These are phyloP conservation scores for Psammodynastes pulverulentus DNA, from an alignment of 2,113 vertebrate genomes.

Conservation along the genomic window DNA sequence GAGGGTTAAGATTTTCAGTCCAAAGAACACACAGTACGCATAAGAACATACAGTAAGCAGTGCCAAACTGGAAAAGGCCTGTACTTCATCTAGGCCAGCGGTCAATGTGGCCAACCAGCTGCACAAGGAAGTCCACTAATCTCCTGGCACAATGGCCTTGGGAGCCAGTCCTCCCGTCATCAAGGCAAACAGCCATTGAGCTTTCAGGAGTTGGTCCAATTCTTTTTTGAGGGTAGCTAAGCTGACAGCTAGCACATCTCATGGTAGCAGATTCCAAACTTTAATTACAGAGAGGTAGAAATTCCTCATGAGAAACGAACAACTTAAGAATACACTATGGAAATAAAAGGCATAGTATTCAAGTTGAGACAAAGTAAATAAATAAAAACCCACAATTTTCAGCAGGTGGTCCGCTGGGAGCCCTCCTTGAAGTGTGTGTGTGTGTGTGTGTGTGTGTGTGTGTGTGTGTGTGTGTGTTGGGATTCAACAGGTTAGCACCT, in stretches of 20 bases:
- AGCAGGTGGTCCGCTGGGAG: background rate
- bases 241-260: background rate
- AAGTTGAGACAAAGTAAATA: background rate
- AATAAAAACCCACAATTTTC: background rate
- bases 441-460: background rate
- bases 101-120: background rate
- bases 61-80: background rate
- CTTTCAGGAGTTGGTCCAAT: background rate
- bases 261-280: background rate
- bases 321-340: background rate
- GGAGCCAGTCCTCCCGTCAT: background rate
- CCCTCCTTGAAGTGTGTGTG: background rate
- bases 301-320: background rate
- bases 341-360: background rate
- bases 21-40: background rate
- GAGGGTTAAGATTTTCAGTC: background rate
- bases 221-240: background rate
- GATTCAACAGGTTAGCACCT: too few relatives aligned
- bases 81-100: background rate
- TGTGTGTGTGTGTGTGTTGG: background rate
- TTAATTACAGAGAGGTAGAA: background rate
- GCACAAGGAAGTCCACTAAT: background rate
- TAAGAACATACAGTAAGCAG: background rate
- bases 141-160: background rate
- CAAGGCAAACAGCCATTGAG: background rate